phyloP scores from a whole-genome alignment of 1,140 invertebrate species.

The Tetraneura akinire region DNA sequence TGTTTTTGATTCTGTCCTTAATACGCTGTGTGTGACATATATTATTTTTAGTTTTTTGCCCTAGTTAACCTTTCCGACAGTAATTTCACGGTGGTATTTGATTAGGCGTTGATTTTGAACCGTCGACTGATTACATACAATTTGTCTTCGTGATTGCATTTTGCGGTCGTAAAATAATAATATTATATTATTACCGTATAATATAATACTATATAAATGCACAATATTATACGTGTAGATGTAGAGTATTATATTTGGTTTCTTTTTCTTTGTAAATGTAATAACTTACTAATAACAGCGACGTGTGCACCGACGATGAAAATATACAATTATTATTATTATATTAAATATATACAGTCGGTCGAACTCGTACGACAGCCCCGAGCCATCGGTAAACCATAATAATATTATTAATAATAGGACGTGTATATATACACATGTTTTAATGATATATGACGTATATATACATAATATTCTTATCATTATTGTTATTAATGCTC shows the following conservation, averaged over 20 bases:
- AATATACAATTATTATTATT: background rate
- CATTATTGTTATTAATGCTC: background rate
- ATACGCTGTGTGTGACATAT: background rate
- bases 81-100: slow-evolving; percentile 20
- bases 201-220: too few species aligned
- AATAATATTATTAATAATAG: background rate
- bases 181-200: background rate
- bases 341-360: background rate
- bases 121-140: background rate
- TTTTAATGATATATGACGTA: too few species aligned
- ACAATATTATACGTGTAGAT: background rate
- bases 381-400: background rate
- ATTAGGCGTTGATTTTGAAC: background rate
- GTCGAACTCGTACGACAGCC: background rate
- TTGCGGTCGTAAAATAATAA: slow-evolving; percentile 16
- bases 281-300: too few species aligned
- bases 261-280: background rate
- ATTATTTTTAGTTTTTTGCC: background rate
- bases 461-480: background rate
- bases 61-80: background rate
- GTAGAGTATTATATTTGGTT: background rate
- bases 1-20: too few species aligned
- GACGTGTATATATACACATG: background rate
- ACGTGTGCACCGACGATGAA: background rate
- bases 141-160: slow-evolving; percentile 4